Evolutionary conservation across 2,888 invertebrate genomes (phyloP), one percentile per base, ranked within the genome.

Genomic region (Caenorhabditis japonica): DNA sequence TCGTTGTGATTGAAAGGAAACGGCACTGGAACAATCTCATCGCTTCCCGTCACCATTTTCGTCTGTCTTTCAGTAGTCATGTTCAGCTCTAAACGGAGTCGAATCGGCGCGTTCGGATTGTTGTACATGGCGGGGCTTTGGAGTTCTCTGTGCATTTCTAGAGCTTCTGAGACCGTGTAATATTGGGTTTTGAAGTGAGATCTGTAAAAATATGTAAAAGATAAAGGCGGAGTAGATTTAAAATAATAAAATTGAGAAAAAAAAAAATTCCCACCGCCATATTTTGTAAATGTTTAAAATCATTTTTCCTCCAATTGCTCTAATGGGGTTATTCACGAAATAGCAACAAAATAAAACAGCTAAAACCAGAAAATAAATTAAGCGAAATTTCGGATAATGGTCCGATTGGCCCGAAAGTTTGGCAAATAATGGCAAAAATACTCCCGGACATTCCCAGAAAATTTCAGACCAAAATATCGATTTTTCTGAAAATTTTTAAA

Each of bases 91-190:
- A 95, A 90, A 36, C 91, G 89, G 3, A 93, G 91, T 77, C 90
- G 91, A 0, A 95, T 88, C 13, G 91, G 89, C 0, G 93, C 92
- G 87, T 92, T 90, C 0, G 93, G 93, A 36, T 90, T 89, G 88
- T 95, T 93, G 84, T 92, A 93, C 90, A 94, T 92, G 0, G 92
- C 91, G 0, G 94, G 93, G 87, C 52, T 56, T 46, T 73, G 93
- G 0, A 92, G 92, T 88, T 95, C 93, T 49, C 92, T 91, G 84
- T 94, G 93, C 66, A 91, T 92, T 74, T 91, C 89, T 13, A 95
- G 90, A 0, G 94, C 94, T 83, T 94, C 93, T 15, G 90, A 89
- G 1, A 94, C 91, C 0, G 92, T 88, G 88, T 92, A 93, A 69
- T 91, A 89, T 61, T 90, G 90, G 89, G 90, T 90, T 74, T 90